These are phyloP conservation scores for Dysdera silvatica DNA, from an alignment of 1,140 invertebrate genomes.

Conservation along the genomic window DNA sequence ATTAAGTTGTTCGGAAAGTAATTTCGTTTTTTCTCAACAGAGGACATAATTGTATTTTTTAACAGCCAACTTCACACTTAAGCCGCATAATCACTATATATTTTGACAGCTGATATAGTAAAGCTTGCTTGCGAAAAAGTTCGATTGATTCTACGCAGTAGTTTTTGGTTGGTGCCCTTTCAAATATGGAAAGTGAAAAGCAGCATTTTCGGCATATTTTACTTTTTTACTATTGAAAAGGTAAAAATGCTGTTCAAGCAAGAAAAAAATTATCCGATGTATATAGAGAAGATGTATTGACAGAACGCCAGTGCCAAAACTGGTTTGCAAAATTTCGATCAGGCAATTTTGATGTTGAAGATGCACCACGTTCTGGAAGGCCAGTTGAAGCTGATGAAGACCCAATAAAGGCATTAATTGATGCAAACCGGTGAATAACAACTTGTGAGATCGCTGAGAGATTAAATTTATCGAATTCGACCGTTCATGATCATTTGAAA, in stretches of 20 bases:
- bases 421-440: slow-evolving; percentile 1
- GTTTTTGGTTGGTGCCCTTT: background rate
- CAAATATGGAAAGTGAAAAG: background rate
- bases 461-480: slow-evolving; percentile 1
- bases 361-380: background rate
- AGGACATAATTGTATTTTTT: background rate
- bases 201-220: background rate
- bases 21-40: background rate
- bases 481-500: background rate
- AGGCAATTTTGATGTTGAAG: background rate
- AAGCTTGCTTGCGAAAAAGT: background rate
- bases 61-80: background rate
- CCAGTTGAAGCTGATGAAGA: slow-evolving; percentile 1
- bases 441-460: background rate
- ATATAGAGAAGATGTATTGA: background rate
- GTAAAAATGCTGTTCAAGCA: background rate
- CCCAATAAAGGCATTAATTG: background rate
- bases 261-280: slow-evolving; percentile 6
- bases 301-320: background rate
- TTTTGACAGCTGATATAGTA: background rate
- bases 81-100: background rate
- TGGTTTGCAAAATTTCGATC: slow-evolving; percentile 3
- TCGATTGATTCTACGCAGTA: background rate
- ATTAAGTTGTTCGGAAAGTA: slow-evolving; percentile 5
- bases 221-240: background rate